Conservation (phyloP, 2,888 invertebrate species). For the Diplazon laetatorius region DNA sequence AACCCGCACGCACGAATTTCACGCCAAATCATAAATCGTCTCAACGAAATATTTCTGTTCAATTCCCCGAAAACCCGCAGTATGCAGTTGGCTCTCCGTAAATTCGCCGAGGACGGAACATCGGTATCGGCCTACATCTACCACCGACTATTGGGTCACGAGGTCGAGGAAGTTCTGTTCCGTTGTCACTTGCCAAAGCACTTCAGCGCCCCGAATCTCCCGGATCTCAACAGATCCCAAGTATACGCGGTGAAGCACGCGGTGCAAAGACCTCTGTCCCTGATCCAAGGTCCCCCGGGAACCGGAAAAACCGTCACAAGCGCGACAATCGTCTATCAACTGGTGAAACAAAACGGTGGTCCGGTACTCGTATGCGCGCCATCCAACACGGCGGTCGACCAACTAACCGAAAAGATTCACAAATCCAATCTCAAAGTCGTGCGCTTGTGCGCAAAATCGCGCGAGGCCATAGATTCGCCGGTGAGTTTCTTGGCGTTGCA, state of each 20-base stretch:
- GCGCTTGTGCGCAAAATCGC: slow-evolving; percentile 97
- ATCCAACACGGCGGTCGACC: slow-evolving; percentile 99
- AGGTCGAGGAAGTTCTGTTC: slow-evolving; percentile 96
- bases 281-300: slow-evolving; percentile 99
- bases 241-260: slow-evolving; percentile 99
- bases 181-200: slow-evolving; percentile 97
- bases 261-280: slow-evolving; percentile 95
- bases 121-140: slow-evolving; percentile 99
- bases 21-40: background rate
- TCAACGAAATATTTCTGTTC: slow-evolving; percentile 8
- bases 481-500: slow-evolving; percentile 98
- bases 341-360: slow-evolving; percentile 96
- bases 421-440: slow-evolving; percentile 97
- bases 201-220: slow-evolving; percentile 98
- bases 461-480: slow-evolving; percentile 98
- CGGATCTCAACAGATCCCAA: slow-evolving; percentile 98
- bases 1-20: no score
- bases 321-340: slow-evolving; percentile 99
- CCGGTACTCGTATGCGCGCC: slow-evolving; percentile 99
- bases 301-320: slow-evolving; percentile 99
- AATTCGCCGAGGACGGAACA: slow-evolving; percentile 97
- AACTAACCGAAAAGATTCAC: slow-evolving; percentile 99
- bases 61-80: slow-evolving; percentile 83
- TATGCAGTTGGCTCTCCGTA: slow-evolving; percentile 97
- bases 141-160: slow-evolving; percentile 96